Evolutionary conservation across 2,797 vertebrate genomes (phyloP), one percentile per base, ranked within the genome.

Genomic region (Sebastes nivosus): DNA sequence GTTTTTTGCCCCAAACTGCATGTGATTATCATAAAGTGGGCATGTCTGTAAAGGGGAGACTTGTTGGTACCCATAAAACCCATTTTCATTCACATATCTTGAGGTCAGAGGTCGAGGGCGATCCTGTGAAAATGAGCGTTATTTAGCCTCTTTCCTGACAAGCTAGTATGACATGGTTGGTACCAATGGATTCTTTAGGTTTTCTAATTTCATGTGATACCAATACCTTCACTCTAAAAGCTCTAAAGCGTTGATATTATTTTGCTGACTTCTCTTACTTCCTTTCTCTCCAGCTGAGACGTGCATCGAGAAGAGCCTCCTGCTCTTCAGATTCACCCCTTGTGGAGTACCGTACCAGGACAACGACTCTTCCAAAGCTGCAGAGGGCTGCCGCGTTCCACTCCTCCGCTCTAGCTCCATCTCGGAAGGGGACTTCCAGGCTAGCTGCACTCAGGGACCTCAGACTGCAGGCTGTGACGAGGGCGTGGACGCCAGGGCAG

Each of bases 261-360:
- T 57, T 71, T 75, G 12, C 34, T 82, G 24, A 86, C 57, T 36
- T 14, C 1, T 80, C 22, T 27, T 27, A 3, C 64, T 60, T 80
- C 30, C 55, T 50, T 61, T 72, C 70, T 55, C 54, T 86, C 29
- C 86, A 99, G 99, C 98, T 64, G 97, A 97, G 83, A 94, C 95
- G 74, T 99, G 97, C 91, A 96, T 98, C 77, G 96, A 97, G 93
- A 99, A 99, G 94, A 97, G 97, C 91, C 96, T 97, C 65, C 84
- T 99, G 58, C 87, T 99, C 69, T 94, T 99, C 84, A 94, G 95
- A 60, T 99, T 99, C 88, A 88, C 95, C 76, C 97, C 97, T 0
- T 65, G 83, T 72, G 94, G 94, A 63, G 76, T 82, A 12, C 64
- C 83, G 0, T 82, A 42, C 69, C 87, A 75, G 11, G 88, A 90